These are phyloP conservation scores for Stegodyphus dumicola DNA, from an alignment of 1,140 invertebrate genomes.

Conservation along the genomic window DNA sequence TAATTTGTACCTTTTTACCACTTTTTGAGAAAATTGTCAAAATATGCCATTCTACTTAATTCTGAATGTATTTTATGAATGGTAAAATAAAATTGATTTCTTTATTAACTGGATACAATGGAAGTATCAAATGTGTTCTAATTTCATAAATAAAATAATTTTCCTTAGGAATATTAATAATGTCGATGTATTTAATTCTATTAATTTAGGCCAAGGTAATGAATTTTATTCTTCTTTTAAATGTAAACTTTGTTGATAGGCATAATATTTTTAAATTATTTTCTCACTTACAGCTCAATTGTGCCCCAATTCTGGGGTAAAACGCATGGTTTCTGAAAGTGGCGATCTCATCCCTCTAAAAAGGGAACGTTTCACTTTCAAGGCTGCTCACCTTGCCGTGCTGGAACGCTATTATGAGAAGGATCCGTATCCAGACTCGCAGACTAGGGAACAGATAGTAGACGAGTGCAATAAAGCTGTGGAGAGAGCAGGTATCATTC, in stretches of 20 bases:
- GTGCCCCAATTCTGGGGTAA: slow-evolving; percentile 64
- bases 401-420: slow-evolving; percentile 68
- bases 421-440: slow-evolving; percentile 68
- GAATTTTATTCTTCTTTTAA: not conserved
- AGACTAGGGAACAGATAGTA: slow-evolving; percentile 68
- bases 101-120: too few species aligned
- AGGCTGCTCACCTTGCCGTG: slow-evolving; percentile 68
- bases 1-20: too few species aligned
- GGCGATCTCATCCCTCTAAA: slow-evolving; percentile 65
- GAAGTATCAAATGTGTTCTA: too few species aligned
- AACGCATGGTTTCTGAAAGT: slow-evolving; percentile 64
- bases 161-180: too few species aligned
- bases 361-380: slow-evolving; percentile 69
- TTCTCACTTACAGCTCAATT: slow-evolving; percentile 61
- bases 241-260: not conserved
- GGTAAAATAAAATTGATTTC: too few species aligned
- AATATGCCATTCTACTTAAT: too few species aligned
- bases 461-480: slow-evolving; percentile 67
- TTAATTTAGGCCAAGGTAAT: too few species aligned
- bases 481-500: slow-evolving; percentile 63
- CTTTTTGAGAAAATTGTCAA: too few species aligned
- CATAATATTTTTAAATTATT: not conserved
- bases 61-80: too few species aligned
- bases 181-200: too few species aligned
- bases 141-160: too few species aligned